These are phyloP conservation scores for Hemicentrotus pulcherrimus DNA, from an alignment of 35 echinoderm and acorn worm species.

Conservation along the genomic window DNA sequence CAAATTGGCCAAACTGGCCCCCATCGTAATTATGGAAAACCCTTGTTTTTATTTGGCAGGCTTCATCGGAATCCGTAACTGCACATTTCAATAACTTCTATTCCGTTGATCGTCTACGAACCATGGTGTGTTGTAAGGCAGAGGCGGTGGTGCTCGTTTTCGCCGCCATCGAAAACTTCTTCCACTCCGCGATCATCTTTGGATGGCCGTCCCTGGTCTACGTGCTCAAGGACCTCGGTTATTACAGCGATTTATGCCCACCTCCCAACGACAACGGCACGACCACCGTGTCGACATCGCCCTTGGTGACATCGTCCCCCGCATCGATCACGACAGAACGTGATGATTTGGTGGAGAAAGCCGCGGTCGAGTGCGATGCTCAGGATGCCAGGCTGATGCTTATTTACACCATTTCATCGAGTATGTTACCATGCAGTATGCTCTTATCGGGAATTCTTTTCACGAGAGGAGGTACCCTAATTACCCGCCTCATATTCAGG, in stretches of 20 bases:
- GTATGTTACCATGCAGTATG: constrained; percentile 8
- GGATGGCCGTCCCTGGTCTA: constrained; percentile 47
- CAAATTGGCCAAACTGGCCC: no score
- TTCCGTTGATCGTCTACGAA: neutral
- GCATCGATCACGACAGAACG: neutral
- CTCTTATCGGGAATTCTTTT: neutral
- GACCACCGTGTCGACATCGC: neutral
- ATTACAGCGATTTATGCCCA: constrained; percentile 28
- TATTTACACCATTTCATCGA: constrained; percentile 33
- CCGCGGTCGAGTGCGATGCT: neutral
- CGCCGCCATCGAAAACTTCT: constrained; percentile 23
- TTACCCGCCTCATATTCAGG: neutral
- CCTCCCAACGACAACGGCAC: neutral
- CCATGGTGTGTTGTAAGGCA: neutral
- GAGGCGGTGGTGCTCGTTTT: neutral
- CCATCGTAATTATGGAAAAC: no score
- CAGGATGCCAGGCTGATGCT: constrained; percentile 39
- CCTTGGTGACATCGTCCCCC: neutral
- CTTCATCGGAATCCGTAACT: neutral
- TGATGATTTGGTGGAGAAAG: neutral
- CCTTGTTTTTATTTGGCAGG: no score
- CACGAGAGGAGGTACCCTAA: neutral
- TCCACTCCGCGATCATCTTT: constrained; percentile 9
- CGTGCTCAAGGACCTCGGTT: constrained; percentile 39
- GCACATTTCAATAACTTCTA: neutral